A percentile compares a stretch with the other conserved stretches of the same genome.
Evolutionary conservation across 2,797 vertebrate genomes (phyloP).

Genomic region (Pogonophryne albipinna): DNA sequence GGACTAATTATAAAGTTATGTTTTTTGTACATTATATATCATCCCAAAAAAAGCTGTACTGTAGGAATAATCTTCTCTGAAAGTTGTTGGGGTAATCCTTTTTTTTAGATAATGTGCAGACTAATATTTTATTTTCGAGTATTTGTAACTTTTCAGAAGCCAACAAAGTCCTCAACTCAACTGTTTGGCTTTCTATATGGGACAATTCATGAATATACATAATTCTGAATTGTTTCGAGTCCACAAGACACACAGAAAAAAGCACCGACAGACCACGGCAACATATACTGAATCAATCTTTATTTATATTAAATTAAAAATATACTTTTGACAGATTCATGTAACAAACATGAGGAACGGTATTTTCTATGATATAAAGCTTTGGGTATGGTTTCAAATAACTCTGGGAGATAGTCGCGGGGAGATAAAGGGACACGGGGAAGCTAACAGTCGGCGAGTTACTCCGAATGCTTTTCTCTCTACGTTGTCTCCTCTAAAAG

Average conservation of each 20-base stretch:
- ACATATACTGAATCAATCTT: slow-evolving; percentile 95
- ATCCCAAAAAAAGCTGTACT: slow-evolving; percentile 3
- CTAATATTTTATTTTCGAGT: no score
- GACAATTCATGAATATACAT: no score
- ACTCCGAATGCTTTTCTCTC: slow-evolving; percentile 38
- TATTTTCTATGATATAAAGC: slow-evolving; percentile 95
- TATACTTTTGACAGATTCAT: slow-evolving; percentile 99
- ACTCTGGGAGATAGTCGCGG: slow-evolving; percentile 54
- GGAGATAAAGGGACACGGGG: slow-evolving; percentile 38
- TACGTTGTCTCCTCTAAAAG: slow-evolving; percentile 50
- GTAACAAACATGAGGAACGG: slow-evolving; percentile 99
- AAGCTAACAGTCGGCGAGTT: slow-evolving; percentile 29
- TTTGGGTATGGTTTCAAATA: slow-evolving; percentile 86
- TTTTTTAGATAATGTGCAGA: no score
- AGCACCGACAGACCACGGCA: slow-evolving; percentile 15
- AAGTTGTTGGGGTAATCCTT: background rate
- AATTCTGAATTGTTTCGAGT: no score
- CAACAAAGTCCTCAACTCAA: no score
- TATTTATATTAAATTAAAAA: slow-evolving; percentile 99
- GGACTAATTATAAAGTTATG: background rate
- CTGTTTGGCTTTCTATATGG: no score
- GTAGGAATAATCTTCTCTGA: background rate
- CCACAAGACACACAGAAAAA: background rate
- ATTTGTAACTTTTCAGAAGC: no score
- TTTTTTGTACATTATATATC: background rate